Evolutionary conservation across 1,140 invertebrate species (phyloP).

Genomic region (Ptiloglossa arizonensis): DNA sequence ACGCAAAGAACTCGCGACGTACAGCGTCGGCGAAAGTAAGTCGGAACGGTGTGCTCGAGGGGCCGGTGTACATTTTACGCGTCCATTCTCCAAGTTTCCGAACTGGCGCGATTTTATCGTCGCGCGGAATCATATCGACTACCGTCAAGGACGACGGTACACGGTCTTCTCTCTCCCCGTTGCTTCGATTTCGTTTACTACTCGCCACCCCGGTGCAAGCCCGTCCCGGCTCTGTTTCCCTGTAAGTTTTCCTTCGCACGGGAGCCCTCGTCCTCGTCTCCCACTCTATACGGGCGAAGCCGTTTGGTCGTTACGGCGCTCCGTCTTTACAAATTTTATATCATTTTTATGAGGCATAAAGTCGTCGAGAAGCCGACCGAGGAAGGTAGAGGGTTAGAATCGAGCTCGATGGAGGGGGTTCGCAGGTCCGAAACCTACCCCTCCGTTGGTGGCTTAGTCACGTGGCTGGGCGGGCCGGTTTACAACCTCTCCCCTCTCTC

Average conservation of each 20-base stretch:
- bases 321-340: slow-evolving; percentile 82
- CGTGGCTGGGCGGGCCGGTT: slow-evolving; percentile 75
- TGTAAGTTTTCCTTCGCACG: slow-evolving; percentile 52
- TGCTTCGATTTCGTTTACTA: slow-evolving; percentile 62
- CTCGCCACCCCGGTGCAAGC: slow-evolving; percentile 5
- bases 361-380: slow-evolving; percentile 76
- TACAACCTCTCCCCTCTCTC: no score
- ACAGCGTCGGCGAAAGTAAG: not conserved
- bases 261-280: slow-evolving; percentile 62
- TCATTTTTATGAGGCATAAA: slow-evolving; percentile 82
- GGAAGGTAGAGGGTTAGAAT: slow-evolving; percentile 51
- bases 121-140: slow-evolving; percentile 65
- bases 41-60: no score
- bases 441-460: slow-evolving; percentile 55
- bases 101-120: slow-evolving; percentile 68
- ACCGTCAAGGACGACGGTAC: slow-evolving; percentile 38
- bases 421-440: slow-evolving; percentile 33
- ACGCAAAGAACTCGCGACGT: not conserved
- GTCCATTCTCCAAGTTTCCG: slow-evolving; percentile 60
- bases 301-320: slow-evolving; percentile 77
- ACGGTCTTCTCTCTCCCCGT: slow-evolving; percentile 27
- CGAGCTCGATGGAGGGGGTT: slow-evolving; percentile 24
- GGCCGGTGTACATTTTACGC: slow-evolving; percentile 62
- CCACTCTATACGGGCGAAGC: slow-evolving; percentile 72
- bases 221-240: not conserved